Evolutionary conservation across 2,113 vertebrate genomes (phyloP).

Genomic region (Butorides virescens): DNA sequence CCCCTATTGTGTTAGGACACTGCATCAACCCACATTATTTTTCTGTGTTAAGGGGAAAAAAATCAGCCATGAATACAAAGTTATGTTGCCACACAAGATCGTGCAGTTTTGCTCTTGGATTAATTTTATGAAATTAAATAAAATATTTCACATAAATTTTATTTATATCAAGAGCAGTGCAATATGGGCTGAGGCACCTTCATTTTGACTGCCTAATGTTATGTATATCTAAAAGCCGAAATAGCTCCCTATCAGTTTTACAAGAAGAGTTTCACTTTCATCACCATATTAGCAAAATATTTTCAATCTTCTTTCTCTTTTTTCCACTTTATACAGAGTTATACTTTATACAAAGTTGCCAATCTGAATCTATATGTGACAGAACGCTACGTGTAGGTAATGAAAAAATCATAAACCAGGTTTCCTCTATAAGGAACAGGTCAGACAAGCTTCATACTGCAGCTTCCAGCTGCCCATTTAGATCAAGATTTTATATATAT

Average conservation of each 20-base stretch:
- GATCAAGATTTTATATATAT: background rate
- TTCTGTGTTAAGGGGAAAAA: background rate
- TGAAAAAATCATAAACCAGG: background rate
- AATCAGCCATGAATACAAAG: constrained; percentile 42
- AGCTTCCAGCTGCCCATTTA: background rate
- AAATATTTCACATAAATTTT: constrained; percentile 22
- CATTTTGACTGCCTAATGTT: constrained; percentile 3
- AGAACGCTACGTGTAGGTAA: background rate
- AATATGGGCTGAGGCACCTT: constrained; percentile 49
- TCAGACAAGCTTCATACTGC: background rate
- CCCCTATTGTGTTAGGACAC: constrained; percentile 57
- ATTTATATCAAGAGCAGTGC: constrained; percentile 23
- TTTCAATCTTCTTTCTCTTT: background rate
- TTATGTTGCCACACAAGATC: constrained; percentile 33
- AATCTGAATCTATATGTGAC: background rate
- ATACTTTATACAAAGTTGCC: background rate
- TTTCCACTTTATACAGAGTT: background rate
- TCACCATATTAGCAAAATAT: background rate
- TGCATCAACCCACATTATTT: constrained; percentile 49
- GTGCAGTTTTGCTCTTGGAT: constrained; percentile 2
- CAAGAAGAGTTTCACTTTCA: background rate
- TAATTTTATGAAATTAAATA: constrained; percentile 33
- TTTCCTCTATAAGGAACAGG: background rate
- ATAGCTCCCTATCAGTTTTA: background rate
- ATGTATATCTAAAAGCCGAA: background rate